Percentiles rank a stretch among this genome's conserved stretches.
Conservation (phyloP, 2,888 invertebrate genomes). For the Notodonta ziczac region DNA sequence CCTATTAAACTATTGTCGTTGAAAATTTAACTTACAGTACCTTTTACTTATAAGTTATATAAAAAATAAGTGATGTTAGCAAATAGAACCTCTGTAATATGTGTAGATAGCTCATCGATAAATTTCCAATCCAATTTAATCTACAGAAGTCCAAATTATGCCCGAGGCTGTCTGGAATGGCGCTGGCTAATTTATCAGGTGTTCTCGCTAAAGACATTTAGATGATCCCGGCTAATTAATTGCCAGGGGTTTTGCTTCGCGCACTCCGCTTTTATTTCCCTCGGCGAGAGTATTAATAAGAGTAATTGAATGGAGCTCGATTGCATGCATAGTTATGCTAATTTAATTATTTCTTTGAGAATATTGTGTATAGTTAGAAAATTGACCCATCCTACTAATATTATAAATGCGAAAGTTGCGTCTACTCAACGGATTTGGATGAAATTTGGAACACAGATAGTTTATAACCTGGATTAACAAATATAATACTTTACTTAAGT, state of each 20-base stretch:
- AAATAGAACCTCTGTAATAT: background rate
- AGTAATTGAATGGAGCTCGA: slow-evolving; percentile 25
- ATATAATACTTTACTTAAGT: too few relatives aligned
- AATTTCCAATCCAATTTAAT: slow-evolving; percentile 5
- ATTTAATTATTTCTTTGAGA: too few relatives aligned
- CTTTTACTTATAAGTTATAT: too few relatives aligned
- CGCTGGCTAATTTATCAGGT: slow-evolving; percentile 41
- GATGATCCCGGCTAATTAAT: slow-evolving; percentile 50
- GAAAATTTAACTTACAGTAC: too few relatives aligned
- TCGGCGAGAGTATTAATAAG: slow-evolving; percentile 28
- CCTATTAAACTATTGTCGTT: too few relatives aligned
- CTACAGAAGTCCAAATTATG: background rate
- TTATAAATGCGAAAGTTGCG: too few relatives aligned
- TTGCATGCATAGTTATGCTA: slow-evolving; percentile 4
- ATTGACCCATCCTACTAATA: too few relatives aligned
- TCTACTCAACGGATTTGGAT: too few relatives aligned
- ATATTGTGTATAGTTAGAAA: too few relatives aligned
- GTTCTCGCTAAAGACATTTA: slow-evolving; percentile 37
- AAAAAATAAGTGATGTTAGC: too few relatives aligned
- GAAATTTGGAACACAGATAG: too few relatives aligned
- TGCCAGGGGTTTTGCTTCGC: slow-evolving; percentile 33
- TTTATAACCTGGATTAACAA: too few relatives aligned
- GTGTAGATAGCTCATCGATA: background rate
- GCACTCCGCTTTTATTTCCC: slow-evolving; percentile 24
- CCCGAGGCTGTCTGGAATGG: slow-evolving; percentile 32